phyloP scores from a whole-genome alignment of 2,113 vertebrate species.

The Limnothrissa miodon region DNA sequence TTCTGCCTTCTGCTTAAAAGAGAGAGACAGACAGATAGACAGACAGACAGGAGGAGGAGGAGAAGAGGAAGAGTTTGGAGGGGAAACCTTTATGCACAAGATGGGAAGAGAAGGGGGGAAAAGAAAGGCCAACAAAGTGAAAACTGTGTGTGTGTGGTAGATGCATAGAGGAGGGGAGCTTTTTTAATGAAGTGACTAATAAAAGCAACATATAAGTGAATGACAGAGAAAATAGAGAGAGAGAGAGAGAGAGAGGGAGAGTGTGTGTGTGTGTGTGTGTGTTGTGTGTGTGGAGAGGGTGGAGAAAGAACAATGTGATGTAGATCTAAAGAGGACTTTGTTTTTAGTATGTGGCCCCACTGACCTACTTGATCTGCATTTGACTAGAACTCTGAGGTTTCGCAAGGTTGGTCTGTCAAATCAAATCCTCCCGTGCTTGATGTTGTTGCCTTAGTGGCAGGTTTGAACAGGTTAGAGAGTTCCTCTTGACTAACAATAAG shows the following conservation, averaged over 20 bases:
- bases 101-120: no score
- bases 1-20: constrained; percentile 32
- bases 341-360: constrained; percentile 9
- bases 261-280: no score
- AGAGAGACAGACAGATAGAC: constrained; percentile 19
- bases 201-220: not conserved
- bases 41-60: no score
- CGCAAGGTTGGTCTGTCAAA: constrained; percentile 34
- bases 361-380: constrained; percentile 34
- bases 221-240: not conserved
- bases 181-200: not conserved
- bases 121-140: no score
- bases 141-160: no score
- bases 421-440: constrained; percentile 22
- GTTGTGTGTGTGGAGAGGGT: not conserved
- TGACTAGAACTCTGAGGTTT: constrained; percentile 29
- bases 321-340: not conserved
- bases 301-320: not conserved
- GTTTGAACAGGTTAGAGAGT: not conserved
- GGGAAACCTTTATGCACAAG: no score
- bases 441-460: not conserved
- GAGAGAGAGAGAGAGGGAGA: no score
- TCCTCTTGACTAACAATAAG: constrained; percentile 26
- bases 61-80: no score
- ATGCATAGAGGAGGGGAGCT: not conserved